These are phyloP conservation scores for Xenopus tropicalis DNA, from an alignment of 2,113 vertebrate species.

Conservation along the genomic window UCB_Xtro_10.0 CM004448.2:81685501-81686000, in stretches of 20 bases:
- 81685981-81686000: no score
- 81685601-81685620: not conserved
- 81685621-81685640: not conserved
- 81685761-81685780: not conserved
- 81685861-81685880: not conserved
- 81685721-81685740: constrained; percentile 8
- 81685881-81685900: not conserved
- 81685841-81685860: not conserved
- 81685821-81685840: not conserved
- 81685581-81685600: constrained; percentile 23
- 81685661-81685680: not conserved
- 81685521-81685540: constrained; percentile 8
- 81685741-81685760: not conserved
- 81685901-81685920: no score
- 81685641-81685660: not conserved
- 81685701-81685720: not conserved
- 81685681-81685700: constrained; percentile 3
- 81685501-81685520: not conserved
- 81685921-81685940: no score
- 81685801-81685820: not conserved
- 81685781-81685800: not conserved
- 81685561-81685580: not conserved
- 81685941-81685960: no score
- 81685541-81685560: constrained; percentile 14
- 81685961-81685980: no score